Percentiles rank a stretch among this genome's conserved stretches.
These are phyloP conservation scores for Hapalemur alaotrensis DNA, from an alignment of 2,797 vertebrate genomes.

Conservation along the genomic window DNA sequence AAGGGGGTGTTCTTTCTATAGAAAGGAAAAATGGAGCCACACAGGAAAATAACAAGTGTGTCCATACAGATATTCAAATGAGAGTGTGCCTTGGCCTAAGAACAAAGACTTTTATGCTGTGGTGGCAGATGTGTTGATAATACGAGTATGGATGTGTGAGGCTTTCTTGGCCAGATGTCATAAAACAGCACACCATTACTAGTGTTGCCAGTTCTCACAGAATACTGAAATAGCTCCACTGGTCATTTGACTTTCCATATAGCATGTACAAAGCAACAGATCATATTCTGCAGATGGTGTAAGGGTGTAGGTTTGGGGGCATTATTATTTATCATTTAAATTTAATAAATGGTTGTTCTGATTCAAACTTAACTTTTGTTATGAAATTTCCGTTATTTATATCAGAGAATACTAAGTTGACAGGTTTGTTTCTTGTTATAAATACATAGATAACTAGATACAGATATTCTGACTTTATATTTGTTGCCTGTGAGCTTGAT, in stretches of 20 bases:
- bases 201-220: not conserved
- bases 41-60: not conserved
- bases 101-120: not conserved
- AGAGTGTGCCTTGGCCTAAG: not conserved
- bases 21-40: not conserved
- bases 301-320: fast-evolving
- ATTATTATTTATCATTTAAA: not conserved
- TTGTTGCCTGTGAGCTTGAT: not conserved
- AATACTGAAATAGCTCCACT: not conserved
- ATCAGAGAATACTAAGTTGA: not conserved
- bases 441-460: not conserved
- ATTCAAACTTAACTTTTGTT: not conserved
- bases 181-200: not conserved
- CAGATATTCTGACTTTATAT: not conserved
- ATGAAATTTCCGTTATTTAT: not conserved
- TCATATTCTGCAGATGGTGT: fast-evolving
- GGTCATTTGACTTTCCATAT: not conserved
- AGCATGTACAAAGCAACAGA: not conserved
- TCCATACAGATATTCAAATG: not conserved
- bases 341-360: not conserved
- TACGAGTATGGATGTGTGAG: not conserved
- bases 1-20: not conserved
- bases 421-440: not conserved
- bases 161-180: not conserved
- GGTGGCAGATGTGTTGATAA: not conserved